Base-by-base conservation (phyloP, 1,140 invertebrate species). In the Procambarus clarkii region DNA sequence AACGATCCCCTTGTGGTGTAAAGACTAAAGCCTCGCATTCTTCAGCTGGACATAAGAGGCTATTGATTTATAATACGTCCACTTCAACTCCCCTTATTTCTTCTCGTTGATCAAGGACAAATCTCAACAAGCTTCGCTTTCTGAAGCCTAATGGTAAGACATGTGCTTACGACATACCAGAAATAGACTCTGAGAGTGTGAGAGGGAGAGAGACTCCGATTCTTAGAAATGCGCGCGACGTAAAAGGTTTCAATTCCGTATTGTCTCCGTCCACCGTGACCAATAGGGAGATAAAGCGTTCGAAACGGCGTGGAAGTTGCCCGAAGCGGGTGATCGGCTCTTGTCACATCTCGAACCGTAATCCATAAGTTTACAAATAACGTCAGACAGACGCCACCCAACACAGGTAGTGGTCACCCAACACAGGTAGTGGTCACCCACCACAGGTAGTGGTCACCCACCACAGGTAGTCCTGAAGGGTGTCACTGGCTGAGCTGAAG, bases 361-460 rank as follows among this genome's bases (percentile, higher is more conserved):
- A 89, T 89, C 88, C 80, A 77, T 80, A 89, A 89, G 88, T 89
- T 89, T 89, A 89, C 88, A 89, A 88, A 89, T 89, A 89, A 82
- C 69, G 79, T 69, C 83, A 34, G 0, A 77, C 88, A 89, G 88
- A 83, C 64, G n/a, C 69, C 86, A 0, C 44, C 76, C 60, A 88
- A 88, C 86, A 81, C 86, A 81, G 86, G 86, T 88, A 88, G 54
- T 81, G 15, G 58, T 34, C 86, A 0, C 44, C 76, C 60, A 88
- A 88, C 86, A 81, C 86, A 81, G 86, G 86, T 88, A 88, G 54
- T 80, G 15, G 58, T n/a, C 86, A 0, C 44, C 76, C 60, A 88
- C 80, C 86, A 81, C 86, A 81, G 86, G 86, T 88, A 88, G 54
- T 80, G 15, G 58, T n/a, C 86, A 0, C 44, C 76, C 60, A 88